phyloP scores from a whole-genome alignment of 2,113 vertebrate genomes.

The Neogobius melanostomus region DNA sequence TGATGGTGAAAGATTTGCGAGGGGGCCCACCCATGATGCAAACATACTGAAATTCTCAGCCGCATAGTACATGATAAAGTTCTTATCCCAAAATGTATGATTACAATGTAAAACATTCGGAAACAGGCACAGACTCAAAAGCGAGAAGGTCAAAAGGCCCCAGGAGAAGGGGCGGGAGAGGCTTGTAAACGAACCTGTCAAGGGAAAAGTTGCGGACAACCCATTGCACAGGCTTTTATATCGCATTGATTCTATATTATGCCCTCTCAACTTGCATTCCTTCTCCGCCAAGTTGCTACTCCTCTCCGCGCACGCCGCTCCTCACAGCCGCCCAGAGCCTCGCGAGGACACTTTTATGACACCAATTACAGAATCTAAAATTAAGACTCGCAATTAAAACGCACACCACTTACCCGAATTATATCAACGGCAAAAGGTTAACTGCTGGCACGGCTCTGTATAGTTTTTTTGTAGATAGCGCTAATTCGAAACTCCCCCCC shows the following conservation, averaged over 20 bases:
- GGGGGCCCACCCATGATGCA: too few species aligned
- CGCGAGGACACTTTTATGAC: slow-evolving; percentile 54
- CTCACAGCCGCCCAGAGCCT: slow-evolving; percentile 38
- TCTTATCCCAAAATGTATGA: too few species aligned
- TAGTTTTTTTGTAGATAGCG: slow-evolving; percentile 45
- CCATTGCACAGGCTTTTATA: too few species aligned
- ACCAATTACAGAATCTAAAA: slow-evolving; percentile 68
- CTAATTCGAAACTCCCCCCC: slow-evolving; percentile 22
- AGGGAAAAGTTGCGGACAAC: too few species aligned
- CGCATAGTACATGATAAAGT: too few species aligned
- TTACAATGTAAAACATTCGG: too few species aligned
- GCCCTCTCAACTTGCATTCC: not conserved
- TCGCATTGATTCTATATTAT: not conserved
- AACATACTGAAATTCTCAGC: too few species aligned
- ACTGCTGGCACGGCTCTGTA: slow-evolving; percentile 42
- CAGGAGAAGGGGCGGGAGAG: too few species aligned
- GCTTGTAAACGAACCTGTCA: too few species aligned
- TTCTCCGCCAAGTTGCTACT: not conserved
- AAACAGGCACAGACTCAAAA: too few species aligned
- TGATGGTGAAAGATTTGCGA: too few species aligned
- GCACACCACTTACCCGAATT: slow-evolving; percentile 60
- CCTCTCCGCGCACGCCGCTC: not conserved
- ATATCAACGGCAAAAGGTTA: slow-evolving; percentile 68
- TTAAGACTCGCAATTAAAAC: slow-evolving; percentile 64
- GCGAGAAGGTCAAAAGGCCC: too few species aligned